Evolutionary conservation across 2,113 vertebrate species (phyloP).

Genomic region (Zosterops borbonicus): DNA sequence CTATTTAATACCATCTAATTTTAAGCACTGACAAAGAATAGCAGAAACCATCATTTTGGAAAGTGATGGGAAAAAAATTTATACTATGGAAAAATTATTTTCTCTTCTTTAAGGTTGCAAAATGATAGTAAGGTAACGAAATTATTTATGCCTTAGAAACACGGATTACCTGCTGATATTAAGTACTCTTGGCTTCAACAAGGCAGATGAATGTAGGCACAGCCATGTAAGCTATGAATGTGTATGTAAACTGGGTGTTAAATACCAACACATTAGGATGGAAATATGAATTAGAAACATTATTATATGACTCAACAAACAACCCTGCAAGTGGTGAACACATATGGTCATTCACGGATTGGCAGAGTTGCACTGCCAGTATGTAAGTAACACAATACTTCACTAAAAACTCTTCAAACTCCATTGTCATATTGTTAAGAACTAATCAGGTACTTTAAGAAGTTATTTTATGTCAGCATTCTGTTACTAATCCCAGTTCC

Average conservation of each 20-base stretch:
- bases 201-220: background rate
- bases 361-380: background rate
- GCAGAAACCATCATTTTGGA: background rate
- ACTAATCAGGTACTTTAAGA: background rate
- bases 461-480: background rate
- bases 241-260: background rate
- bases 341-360: background rate
- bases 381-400: background rate
- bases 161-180: background rate
- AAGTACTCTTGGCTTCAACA: background rate
- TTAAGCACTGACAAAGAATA: background rate
- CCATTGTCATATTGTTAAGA: background rate
- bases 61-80: background rate
- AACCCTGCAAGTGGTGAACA: background rate
- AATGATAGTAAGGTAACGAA: background rate
- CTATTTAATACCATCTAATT: background rate
- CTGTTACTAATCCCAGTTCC: background rate
- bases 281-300: background rate
- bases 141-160: background rate
- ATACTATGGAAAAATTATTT: background rate
- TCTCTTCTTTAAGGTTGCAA: background rate
- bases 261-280: background rate
- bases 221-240: background rate
- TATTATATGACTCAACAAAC: background rate
- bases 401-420: background rate